A percentile compares a stretch with the other conserved stretches of the same genome.
Evolutionary conservation across 2,113 vertebrate species (phyloP).

Genomic region (Mesitornis unicolor): DNA sequence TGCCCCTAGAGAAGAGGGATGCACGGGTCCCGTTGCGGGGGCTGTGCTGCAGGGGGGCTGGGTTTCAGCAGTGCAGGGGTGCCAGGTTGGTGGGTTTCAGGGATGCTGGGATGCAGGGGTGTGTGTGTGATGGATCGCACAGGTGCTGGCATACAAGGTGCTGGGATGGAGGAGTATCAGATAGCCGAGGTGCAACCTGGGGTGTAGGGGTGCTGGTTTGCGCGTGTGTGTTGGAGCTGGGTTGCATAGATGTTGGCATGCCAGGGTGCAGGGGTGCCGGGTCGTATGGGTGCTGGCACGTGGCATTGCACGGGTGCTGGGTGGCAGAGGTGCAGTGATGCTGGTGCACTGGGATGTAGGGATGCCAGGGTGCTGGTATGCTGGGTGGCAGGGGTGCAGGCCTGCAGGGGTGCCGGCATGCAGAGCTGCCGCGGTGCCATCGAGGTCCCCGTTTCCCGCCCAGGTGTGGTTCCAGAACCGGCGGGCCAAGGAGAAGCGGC

Average conservation of each 20-base stretch:
- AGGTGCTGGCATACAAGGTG: neutral
- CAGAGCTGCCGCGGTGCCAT: neutral
- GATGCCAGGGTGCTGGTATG: neutral
- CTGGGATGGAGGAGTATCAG: neutral
- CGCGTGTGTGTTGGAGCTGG: neutral
- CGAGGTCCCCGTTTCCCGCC: fast-evolving
- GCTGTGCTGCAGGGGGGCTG: neutral
- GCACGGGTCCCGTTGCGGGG: neutral
- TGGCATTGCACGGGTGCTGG: no score
- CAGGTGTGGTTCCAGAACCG: slow-evolving; percentile 99
- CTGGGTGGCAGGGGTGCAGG: neutral
- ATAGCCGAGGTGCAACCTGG: neutral
- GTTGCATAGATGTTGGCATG: no score
- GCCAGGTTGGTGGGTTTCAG: neutral
- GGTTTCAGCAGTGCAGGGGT: neutral
- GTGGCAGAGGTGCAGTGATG: neutral
- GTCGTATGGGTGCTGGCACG: neutral
- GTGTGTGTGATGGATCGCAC: neutral
- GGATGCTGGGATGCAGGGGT: neutral
- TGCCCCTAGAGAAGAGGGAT: fast-evolving
- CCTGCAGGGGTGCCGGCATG: no score
- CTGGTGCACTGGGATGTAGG: no score
- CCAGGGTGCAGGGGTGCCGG: neutral
- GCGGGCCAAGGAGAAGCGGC: slow-evolving; percentile 93
- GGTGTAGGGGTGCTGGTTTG: fast-evolving